These are phyloP conservation scores for Notodonta ziczac DNA, from an alignment of 2,888 invertebrate genomes.

Conservation along the genomic window DNA sequence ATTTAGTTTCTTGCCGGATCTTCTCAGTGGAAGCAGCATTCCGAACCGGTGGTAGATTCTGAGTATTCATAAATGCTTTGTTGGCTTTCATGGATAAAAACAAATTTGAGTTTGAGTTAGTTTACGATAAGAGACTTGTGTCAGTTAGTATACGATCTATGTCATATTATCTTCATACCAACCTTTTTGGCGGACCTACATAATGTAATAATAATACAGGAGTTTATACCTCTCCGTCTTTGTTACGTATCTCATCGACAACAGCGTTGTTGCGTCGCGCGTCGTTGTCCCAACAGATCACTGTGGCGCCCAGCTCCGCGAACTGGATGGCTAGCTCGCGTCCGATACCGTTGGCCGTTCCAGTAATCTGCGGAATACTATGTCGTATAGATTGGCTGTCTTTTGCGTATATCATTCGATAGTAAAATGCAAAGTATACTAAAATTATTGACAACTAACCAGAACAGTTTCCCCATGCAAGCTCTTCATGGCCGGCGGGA, in stretches of 20 bases:
- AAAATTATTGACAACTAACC: slow-evolving; percentile 43
- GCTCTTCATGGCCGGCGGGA: slow-evolving; percentile 71
- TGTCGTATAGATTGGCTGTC: too few species aligned
- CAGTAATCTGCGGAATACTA: slow-evolving; percentile 62
- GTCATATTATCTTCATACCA: not conserved
- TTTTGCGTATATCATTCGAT: not conserved
- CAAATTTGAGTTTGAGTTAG: too few species aligned
- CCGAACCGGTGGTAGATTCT: too few species aligned
- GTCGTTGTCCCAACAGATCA: slow-evolving; percentile 77
- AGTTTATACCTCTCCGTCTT: slow-evolving; percentile 69
- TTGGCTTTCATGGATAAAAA: too few species aligned
- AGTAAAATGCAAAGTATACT: not conserved
- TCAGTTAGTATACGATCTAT: too few species aligned
- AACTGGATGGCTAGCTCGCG: slow-evolving; percentile 76
- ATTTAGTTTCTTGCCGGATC: too few species aligned
- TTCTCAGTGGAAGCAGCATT: too few species aligned
- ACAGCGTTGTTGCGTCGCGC: slow-evolving; percentile 64
- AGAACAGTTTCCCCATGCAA: slow-evolving; percentile 75
- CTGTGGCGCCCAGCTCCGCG: slow-evolving; percentile 76
- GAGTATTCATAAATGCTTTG: too few species aligned
- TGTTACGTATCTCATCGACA: slow-evolving; percentile 69
- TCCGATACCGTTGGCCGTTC: slow-evolving; percentile 72
- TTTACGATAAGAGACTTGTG: too few species aligned
- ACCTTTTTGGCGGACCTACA: too few species aligned
- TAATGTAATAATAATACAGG: too few species aligned